phyloP scores from a whole-genome alignment of 2,113 vertebrate species.

The Hypocryptadius cinnamomeus region DNA sequence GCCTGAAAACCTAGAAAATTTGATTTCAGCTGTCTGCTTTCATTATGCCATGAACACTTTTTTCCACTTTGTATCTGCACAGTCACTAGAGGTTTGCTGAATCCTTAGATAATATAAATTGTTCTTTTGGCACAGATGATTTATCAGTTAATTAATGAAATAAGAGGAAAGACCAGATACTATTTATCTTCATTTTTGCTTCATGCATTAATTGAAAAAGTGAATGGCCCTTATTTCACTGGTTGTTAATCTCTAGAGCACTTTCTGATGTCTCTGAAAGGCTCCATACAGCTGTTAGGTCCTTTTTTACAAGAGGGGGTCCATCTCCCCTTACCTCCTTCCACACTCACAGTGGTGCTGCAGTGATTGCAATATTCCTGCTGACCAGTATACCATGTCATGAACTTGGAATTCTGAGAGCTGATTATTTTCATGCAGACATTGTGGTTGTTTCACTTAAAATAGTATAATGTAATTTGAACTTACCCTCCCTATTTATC shows the following conservation, averaged over 20 bases:
- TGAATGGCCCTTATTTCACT: not conserved
- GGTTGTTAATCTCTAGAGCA: not conserved
- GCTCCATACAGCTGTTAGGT: not conserved
- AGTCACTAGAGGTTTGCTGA: not conserved
- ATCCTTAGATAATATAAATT: not conserved
- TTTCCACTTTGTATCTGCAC: not conserved
- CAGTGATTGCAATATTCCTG: not conserved
- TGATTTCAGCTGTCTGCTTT: not conserved
- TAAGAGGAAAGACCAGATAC: not conserved
- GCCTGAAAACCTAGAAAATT: not conserved
- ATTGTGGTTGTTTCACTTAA: not conserved
- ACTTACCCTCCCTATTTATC: not conserved
- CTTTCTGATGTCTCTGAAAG: not conserved
- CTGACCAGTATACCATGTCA: not conserved
- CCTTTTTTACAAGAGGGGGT: not conserved
- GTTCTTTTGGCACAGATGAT: not conserved
- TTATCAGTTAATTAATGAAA: not conserved
- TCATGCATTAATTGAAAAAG: not conserved
- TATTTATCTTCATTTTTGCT: not conserved
- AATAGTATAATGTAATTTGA: not conserved
- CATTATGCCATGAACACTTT: not conserved
- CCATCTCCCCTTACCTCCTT: not conserved
- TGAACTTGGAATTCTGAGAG: not conserved
- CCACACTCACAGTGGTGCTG: not conserved
- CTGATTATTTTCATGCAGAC: not conserved